Conservation (phyloP, 2,113 vertebrate genomes). For the Xenopus borealis region DNA sequence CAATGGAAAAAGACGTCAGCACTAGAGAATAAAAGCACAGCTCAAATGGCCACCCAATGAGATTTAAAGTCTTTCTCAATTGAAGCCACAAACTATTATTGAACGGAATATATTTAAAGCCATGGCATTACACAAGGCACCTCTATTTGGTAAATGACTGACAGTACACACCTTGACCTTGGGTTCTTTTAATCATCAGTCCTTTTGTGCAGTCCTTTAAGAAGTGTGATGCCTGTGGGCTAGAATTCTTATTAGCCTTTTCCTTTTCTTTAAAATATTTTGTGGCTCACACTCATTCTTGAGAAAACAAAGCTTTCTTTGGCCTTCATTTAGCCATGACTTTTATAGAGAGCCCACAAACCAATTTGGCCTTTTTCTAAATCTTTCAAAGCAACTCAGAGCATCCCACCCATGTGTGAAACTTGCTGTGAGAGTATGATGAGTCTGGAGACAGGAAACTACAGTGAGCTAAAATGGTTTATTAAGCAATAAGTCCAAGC, state of each 20-base stretch:
- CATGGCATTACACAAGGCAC: neutral
- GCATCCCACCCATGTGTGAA: too few relatives aligned
- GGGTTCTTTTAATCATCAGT: neutral
- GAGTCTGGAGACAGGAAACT: neutral
- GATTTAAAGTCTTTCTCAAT: neutral
- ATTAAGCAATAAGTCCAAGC: too few relatives aligned
- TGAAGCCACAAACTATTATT: neutral
- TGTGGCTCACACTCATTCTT: neutral
- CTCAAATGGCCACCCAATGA: neutral
- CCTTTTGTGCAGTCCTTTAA: neutral
- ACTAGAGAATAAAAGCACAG: neutral
- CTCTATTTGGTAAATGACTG: neutral
- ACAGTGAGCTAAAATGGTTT: too few relatives aligned
- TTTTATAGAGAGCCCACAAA: too few relatives aligned
- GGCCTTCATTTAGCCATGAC: too few relatives aligned
- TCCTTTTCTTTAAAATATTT: neutral
- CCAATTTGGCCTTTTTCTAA: neutral
- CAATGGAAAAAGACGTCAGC: slow-evolving; percentile 20
- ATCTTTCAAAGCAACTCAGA: neutral
- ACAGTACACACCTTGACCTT: neutral
- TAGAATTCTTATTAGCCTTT: neutral
- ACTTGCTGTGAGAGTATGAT: too few relatives aligned
- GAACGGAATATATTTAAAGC: neutral
- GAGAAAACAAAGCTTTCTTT: too few relatives aligned
- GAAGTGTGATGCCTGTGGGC: neutral